Percentiles rank a stretch among this genome's conserved stretches.
These are phyloP conservation scores for Tauraco hartlaubi DNA, from an alignment of 2,797 vertebrate genomes.

Conservation along the genomic window DNA sequence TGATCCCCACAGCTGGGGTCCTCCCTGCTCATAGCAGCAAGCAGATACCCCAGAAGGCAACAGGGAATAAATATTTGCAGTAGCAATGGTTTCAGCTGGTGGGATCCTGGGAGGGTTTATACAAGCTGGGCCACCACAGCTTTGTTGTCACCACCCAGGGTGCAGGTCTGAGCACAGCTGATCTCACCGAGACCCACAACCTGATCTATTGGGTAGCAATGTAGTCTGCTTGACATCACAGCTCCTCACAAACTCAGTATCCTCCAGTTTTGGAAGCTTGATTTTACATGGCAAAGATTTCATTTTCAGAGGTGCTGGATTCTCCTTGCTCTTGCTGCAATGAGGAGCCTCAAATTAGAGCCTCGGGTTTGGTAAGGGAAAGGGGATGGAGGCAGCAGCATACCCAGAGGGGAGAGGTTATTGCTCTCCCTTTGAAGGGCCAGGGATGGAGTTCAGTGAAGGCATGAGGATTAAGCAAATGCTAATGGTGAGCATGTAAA, in stretches of 20 bases:
- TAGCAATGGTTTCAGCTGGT: not conserved
- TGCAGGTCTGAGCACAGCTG: not conserved
- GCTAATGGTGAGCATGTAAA: not conserved
- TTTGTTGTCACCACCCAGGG: not conserved
- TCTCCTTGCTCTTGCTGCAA: not conserved
- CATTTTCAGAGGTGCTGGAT: not conserved
- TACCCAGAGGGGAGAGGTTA: conserved; percentile 20
- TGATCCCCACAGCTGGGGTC: not conserved
- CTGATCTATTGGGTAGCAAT: too few relatives aligned
- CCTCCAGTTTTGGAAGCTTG: not conserved
- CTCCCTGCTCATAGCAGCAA: not conserved
- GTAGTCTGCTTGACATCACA: not conserved
- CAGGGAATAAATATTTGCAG: not conserved
- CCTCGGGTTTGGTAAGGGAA: not conserved
- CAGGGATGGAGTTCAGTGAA: conserved; percentile 11
- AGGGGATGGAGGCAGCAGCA: not conserved
- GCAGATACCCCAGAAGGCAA: not conserved
- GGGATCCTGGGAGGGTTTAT: not conserved
- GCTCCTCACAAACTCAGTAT: not conserved
- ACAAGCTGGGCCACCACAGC: not conserved
- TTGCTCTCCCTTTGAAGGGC: conserved; percentile 36
- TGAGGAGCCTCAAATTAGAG: not conserved
- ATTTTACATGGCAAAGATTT: not conserved
- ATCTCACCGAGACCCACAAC: not conserved
- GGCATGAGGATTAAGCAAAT: conserved; percentile 65